phyloP scores from a whole-genome alignment of 2,113 vertebrate species.

The Myotis brandtii region DNA sequence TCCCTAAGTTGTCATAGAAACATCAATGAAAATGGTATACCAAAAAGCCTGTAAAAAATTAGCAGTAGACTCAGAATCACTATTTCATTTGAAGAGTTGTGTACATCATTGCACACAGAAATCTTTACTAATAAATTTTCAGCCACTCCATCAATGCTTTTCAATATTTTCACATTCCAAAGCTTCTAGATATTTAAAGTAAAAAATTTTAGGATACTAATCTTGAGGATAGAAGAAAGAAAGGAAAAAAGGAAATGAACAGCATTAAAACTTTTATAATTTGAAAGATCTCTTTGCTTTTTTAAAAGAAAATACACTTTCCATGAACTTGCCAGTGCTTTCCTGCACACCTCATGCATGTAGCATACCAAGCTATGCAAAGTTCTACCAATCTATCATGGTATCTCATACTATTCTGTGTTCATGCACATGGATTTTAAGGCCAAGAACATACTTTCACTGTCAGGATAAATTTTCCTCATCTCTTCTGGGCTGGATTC shows the following conservation, averaged over 20 bases:
- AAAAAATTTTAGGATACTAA: neutral
- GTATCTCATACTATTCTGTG: neutral
- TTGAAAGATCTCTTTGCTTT: neutral
- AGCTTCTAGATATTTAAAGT: neutral
- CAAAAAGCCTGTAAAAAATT: neutral
- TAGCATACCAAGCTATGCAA: too few species aligned
- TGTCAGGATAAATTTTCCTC: neutral
- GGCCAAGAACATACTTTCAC: neutral
- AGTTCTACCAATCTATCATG: neutral
- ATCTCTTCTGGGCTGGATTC: neutral
- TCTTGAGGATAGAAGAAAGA: neutral
- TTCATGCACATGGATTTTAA: neutral
- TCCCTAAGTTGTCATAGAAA: neutral
- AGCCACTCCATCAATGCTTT: neutral
- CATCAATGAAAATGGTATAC: neutral
- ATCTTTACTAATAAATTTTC: neutral
- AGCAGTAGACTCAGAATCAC: neutral
- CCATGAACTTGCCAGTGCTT: neutral
- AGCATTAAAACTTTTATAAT: neutral
- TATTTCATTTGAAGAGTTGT: neutral
- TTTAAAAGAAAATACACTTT: neutral
- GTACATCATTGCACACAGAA: neutral
- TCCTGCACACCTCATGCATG: rapidly evolving
- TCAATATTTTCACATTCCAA: neutral
- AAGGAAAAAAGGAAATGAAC: neutral